Base-by-base conservation (phyloP, 2,113 vertebrate species). In the Pelmatolapia mariae region DNA sequence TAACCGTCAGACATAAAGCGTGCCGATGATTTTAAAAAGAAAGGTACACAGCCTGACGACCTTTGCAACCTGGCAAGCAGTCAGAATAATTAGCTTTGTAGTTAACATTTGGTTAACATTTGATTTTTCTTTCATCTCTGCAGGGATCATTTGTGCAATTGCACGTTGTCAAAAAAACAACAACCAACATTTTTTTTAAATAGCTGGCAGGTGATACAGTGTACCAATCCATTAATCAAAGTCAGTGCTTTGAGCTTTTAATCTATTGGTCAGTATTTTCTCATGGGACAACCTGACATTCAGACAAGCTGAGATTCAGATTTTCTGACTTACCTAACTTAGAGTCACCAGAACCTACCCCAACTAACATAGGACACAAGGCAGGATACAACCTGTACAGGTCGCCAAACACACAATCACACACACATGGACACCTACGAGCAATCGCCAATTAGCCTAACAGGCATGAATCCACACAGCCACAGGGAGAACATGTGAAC, bases 371-470 rank as follows among this genome's bases (percentile, higher is more conserved):
- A 78, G 71, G 43, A 26, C 9, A 19, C 71, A 8, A 78, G 24
- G 24, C 24, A 12, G 71, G 4, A 47, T 78, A 0, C 43, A 8
- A n/a, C 43, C 6, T n/a, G 43, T 11, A 50, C 43, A 63, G 18
- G 31, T 19, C 16, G 2, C 31, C 31, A 47, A 47, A 76, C 71
- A 12, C 43, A 47, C 43, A 76, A 18, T 45, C 9, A 18, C 68
- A 45, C 38, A 43, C 40, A 29, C 43, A 12, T 5, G 0, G 9
- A 50, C 24, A 50, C 26, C 43, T 76, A 31, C 0, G 0, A 47
- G 71, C 43, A 78, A 31, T 50, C 3, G 4, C 43, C 71, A 50
- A 13, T 78, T 50, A 31, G 10, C 71, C 45, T 78, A 50, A 78
- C 26, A 19, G 1, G 10, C 26, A 78, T 78, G 71, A 19, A 11